Conservation (phyloP, 1,140 invertebrate genomes). For the Zaprionus gabonicus region DNA sequence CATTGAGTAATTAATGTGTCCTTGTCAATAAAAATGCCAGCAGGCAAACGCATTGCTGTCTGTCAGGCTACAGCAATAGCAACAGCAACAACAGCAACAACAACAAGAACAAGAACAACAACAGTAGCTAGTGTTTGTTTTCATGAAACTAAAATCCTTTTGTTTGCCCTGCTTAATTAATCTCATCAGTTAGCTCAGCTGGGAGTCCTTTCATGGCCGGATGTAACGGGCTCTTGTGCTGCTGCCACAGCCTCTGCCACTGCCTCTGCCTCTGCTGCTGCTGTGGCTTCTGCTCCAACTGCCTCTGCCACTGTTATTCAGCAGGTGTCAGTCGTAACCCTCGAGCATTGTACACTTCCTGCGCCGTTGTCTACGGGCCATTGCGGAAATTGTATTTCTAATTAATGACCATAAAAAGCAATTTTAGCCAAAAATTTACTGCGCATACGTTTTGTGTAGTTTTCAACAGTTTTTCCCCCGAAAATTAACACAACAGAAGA, state of each 20-base stretch:
- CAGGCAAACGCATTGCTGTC: constrained; percentile 71
- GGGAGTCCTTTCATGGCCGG: constrained; percentile 65
- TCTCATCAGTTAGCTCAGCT: constrained; percentile 73
- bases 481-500: constrained; percentile 54
- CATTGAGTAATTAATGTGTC: constrained; percentile 82
- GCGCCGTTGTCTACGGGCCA: constrained; percentile 18
- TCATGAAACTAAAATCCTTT: constrained; percentile 79
- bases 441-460: constrained; percentile 51
- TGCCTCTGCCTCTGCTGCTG: neutral
- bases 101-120: constrained; percentile 23
- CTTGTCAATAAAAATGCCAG: constrained; percentile 82
- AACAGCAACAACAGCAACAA: constrained; percentile 33
- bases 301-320: constrained; percentile 9
- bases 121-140: constrained; percentile 48
- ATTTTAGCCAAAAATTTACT: constrained; percentile 53
- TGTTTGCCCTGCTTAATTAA: constrained; percentile 79
- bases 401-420: constrained; percentile 76
- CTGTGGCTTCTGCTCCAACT: constrained; percentile 33
- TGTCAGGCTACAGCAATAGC: constrained; percentile 51
- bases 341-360: constrained; percentile 38
- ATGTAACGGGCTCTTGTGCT: constrained; percentile 65
- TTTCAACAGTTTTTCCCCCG: constrained; percentile 40
- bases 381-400: constrained; percentile 69
- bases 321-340: constrained; percentile 61
- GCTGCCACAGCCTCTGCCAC: constrained; percentile 20